Percentiles rank a stretch among this genome's conserved stretches.
Evolutionary conservation across 2,113 vertebrate species (phyloP).

Genomic region (Carettochelys insculpta): DNA sequence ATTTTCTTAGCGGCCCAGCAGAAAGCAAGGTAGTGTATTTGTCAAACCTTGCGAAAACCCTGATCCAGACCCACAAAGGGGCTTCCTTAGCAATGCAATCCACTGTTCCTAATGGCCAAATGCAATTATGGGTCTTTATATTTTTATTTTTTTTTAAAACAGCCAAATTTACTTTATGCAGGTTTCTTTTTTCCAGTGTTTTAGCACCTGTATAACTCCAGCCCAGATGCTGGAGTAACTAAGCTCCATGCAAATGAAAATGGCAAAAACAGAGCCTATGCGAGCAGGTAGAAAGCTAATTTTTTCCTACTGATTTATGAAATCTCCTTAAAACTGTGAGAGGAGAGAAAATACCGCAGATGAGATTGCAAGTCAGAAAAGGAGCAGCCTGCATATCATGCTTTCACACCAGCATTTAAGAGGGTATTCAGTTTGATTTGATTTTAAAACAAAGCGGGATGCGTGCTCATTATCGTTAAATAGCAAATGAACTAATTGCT

Average conservation of each 20-base stretch:
- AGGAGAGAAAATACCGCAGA: neutral
- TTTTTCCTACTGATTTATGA: neutral
- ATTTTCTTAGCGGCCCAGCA: neutral
- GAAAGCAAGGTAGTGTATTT: neutral
- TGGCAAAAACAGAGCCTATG: neutral
- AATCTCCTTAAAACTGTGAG: too few relatives aligned
- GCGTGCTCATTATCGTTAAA: neutral
- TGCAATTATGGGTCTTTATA: neutral
- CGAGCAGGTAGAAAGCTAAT: accelerated
- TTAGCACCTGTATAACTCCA: neutral
- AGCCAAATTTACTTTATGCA: neutral
- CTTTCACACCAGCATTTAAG: neutral
- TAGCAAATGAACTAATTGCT: neutral
- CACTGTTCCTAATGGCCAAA: neutral
- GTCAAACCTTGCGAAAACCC: neutral
- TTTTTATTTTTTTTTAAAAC: neutral
- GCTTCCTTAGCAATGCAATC: neutral
- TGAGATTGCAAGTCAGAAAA: neutral
- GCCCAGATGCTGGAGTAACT: neutral
- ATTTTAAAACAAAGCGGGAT: neutral
- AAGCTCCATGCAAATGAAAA: neutral
- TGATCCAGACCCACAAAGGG: neutral
- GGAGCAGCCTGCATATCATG: neutral
- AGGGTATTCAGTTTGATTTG: neutral
- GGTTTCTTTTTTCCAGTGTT: neutral